Evolutionary conservation across 2,113 vertebrate species (phyloP), one percentile per base, ranked within the genome.

Genomic region (Phylloscopus trochilus): DNA sequence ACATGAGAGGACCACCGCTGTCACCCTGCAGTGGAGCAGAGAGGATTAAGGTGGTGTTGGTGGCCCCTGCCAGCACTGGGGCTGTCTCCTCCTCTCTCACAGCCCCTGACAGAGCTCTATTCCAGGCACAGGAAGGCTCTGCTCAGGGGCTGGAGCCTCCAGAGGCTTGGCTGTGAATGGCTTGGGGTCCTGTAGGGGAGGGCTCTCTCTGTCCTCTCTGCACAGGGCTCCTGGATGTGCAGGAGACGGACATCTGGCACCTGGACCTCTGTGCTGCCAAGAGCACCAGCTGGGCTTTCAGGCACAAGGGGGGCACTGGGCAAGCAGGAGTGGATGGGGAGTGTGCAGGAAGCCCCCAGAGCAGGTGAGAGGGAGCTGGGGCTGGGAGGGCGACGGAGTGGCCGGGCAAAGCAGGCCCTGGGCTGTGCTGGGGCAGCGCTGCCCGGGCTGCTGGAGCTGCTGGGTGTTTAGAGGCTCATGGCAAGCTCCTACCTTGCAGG

Each of bases 51-150:
- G 16, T 37, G 27, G 19, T 8, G 15, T 18, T 59, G 28, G n/a
- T 39, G 28, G 18, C 23, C 8, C 8, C 11, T 17, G 11, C 2
- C 11, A 14, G 23, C 3, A n/a, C 5, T 19, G 15, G 11, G 2
- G 8, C 30, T n/a, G 30, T 37, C n/a, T 68, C 30, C 35, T 68
- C 22, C 30, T 49, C 18, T 41, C 30, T 13, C 43, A 39, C 19
- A 41, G 21, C 13, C 26, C 33, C 4, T 80, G 43, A 8, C 52
- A 49, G 23, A 51, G 7, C 15, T 69, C 15, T n/a, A n/a, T 41
- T 69, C 35, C 27, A 31, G 68, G 13, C 37, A 35, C 20, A 43
- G 62, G 39, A 43, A 31, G 39, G 39, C 28, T 63, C 37, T 63
- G 37, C 37, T 62, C 49, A 43, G 37, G 15, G 4, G 21, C 14